Evolutionary conservation across 2,113 vertebrate genomes (phyloP), one percentile per base, ranked within the genome.

Genomic region (Pleuronectes platessa): DNA sequence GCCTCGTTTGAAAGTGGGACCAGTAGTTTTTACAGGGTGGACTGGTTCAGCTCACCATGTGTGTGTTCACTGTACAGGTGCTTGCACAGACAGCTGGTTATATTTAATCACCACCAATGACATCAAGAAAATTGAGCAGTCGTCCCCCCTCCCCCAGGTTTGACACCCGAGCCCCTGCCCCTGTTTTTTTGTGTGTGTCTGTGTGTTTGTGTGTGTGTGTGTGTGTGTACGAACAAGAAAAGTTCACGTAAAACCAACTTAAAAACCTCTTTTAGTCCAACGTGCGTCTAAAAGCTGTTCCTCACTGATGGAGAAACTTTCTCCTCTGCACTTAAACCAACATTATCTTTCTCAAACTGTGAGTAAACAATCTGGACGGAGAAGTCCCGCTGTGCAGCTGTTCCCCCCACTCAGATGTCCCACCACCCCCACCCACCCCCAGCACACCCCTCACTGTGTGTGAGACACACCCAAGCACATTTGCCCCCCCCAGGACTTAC

Each of bases 401-500:
- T 83, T 86, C 71, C 71, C 68, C 63, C 71, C 40, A 14, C 65
- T 89, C 87, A 74, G 66, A 64, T 68, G 27, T 73, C 73, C 40
- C 2, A 54, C 45, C 1, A 5, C 74, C 24, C 4, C 49, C 0
- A 61, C 35, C 63, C n/a, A 61, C 35, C 63, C n/a, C 66, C 26
- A n/a, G 24, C 27, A 68, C 70, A 53, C 72, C 72, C 31, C 70
- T 26, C 64, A 76, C 74, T 72, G 45, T 2, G 45, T 69, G 79
- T 6, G 40, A 74, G 87, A 80, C 89, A 91, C 93, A 89, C 90
- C 90, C 92, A 56, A 53, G 27, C 78, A 90, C 89, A 90, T 70
- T 68, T 86, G 86, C 62, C 68, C 62, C 45, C 21, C 68, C 62
- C 45, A 17, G 2, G 53, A 53, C 71, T 56, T 1, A 0, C 24